Percentiles rank a stretch among this genome's conserved stretches.
Conservation (phyloP, 2,888 invertebrate species). For the Acrobasis consociella region DNA sequence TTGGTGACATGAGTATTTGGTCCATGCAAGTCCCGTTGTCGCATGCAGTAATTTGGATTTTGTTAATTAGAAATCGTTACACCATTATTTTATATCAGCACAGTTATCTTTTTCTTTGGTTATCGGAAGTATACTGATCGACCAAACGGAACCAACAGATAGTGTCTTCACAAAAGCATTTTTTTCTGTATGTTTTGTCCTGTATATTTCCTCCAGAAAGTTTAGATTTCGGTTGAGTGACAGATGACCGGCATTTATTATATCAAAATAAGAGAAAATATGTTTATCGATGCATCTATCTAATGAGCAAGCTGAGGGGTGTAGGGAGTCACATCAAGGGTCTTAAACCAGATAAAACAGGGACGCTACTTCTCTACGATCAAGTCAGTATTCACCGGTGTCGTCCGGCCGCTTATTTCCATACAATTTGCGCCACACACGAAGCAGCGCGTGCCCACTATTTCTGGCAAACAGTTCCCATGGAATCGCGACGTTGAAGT, state of each 20-base stretch:
- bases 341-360: neutral
- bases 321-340: no score
- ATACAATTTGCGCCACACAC: constrained; percentile 76
- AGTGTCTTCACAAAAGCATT: no score
- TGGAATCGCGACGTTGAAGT: constrained; percentile 33
- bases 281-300: no score
- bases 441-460: constrained; percentile 50
- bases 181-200: no score
- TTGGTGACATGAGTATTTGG: constrained; percentile 23
- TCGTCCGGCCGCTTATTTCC: constrained; percentile 57
- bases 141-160: no score
- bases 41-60: neutral
- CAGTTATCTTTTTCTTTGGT: no score
- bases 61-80: neutral
- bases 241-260: no score
- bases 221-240: no score
- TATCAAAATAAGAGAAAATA: no score
- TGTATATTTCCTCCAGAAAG: no score
- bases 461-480: constrained; percentile 48
- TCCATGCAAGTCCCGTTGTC: constrained; percentile 7
- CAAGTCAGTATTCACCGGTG: constrained; percentile 40
- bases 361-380: constrained; percentile 14
- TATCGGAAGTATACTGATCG: no score
- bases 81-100: neutral
- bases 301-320: no score